Percentiles rank a stretch among this genome's conserved stretches.
Evolutionary conservation across 2,113 vertebrate genomes (phyloP).

Genomic region (Tichodroma muraria): DNA sequence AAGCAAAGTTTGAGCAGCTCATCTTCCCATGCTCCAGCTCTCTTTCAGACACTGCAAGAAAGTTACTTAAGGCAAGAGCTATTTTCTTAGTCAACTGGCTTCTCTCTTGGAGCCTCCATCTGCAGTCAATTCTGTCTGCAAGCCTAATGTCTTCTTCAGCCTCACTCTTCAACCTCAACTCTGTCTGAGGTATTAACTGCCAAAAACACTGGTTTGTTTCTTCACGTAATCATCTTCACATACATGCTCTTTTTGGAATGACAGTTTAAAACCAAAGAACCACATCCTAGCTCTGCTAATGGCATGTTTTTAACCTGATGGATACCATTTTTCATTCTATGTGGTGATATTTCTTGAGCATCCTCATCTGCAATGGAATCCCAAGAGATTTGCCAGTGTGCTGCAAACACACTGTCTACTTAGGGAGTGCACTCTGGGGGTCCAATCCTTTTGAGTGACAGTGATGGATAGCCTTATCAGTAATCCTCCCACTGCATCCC

Average conservation of each 20-base stretch:
- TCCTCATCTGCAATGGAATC: background rate
- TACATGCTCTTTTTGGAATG: background rate
- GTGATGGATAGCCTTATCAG: slow-evolving; percentile 4
- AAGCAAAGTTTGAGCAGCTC: background rate
- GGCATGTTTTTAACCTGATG: background rate
- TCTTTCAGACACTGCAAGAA: background rate
- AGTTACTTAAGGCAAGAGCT: background rate
- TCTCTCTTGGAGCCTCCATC: background rate
- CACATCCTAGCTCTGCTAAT: background rate
- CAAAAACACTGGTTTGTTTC: background rate
- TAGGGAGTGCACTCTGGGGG: background rate
- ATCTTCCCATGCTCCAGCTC: background rate
- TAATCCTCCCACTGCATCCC: background rate
- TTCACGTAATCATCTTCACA: background rate
- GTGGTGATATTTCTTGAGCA: background rate
- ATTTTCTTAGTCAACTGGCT: background rate
- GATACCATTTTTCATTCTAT: background rate
- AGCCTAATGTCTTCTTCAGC: background rate
- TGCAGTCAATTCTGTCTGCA: background rate
- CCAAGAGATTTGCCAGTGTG: background rate
- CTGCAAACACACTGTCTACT: background rate
- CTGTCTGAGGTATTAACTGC: background rate
- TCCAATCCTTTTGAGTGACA: background rate
- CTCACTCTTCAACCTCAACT: background rate
- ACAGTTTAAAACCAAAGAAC: background rate